Base-by-base conservation (phyloP, 2,113 vertebrate genomes). In the Engystomops pustulosus region DNA sequence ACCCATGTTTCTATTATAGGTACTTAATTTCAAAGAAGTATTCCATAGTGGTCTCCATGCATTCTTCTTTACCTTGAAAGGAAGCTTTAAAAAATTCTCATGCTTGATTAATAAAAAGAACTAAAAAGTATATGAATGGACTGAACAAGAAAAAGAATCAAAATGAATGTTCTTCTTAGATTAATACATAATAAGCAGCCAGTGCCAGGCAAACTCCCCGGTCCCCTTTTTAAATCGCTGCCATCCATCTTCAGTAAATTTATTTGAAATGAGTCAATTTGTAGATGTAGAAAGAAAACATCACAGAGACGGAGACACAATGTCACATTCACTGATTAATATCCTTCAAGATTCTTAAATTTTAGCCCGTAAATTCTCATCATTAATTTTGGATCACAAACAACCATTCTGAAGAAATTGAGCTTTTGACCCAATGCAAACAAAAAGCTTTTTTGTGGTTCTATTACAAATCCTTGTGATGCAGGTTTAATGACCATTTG, bases 161-260 rank as follows among this genome's bases (percentile, higher is more conserved):
- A 41, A 32, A 79, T 80, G 23, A 68, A 80, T 80, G 62, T 68
- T 67, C 60, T 80, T 69, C 44, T 44, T 47, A 68, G 38, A 68
- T 68, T 49, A 69, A 44, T 80, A n/a, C 72, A 11, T 68, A 68
- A 49, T 69, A 68, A 34, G 36, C 45, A 80, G 62, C 17, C 17
- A 17, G 41, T 68, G 72, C 72, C 45, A 45, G 38, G 17, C 34
- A 30, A 27, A 41, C 55, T 60, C 55, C 58, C 25, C 2, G 60
- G 34, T 30, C 34, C 58, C n/a, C 47, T 79, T 9, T 12, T 79
- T 27, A 32, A 45, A 79, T 25, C 45, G 25, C 36, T 30, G 34
- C n/a, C 12, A 45, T 30, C 55, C 38, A 45, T 44, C 77, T 79
- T 79, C 76, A 41, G 32, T 25, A 62, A 60, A 62, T 79, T 38